Evolutionary conservation across 2,888 invertebrate species (phyloP).

Genomic region (Tenthredo notha): DNA sequence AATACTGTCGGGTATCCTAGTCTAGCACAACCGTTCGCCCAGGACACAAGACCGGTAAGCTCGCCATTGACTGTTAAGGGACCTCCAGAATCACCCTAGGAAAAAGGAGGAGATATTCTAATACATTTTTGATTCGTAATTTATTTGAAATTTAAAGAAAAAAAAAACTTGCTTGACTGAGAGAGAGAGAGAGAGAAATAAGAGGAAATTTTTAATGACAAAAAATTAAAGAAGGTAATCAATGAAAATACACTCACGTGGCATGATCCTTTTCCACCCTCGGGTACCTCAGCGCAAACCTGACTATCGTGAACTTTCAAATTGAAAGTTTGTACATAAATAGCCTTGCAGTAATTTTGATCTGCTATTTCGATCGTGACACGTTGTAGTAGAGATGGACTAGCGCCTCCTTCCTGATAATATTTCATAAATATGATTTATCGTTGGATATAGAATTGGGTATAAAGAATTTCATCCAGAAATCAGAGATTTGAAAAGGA

Average conservation of each 20-base stretch:
- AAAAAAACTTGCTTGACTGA: too few relatives aligned
- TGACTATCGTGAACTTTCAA: constrained; percentile 57
- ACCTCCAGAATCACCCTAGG: constrained; percentile 72
- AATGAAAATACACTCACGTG: constrained; percentile 59
- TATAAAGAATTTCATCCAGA: background rate
- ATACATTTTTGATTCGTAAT: background rate
- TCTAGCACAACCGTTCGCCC: constrained; percentile 68
- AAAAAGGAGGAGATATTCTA: background rate
- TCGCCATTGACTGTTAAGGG: constrained; percentile 69
- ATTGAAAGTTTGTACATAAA: constrained; percentile 71
- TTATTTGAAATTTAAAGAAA: too few relatives aligned
- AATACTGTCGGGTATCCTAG: constrained; percentile 69
- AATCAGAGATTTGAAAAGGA: background rate
- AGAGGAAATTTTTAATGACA: too few relatives aligned
- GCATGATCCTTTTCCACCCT: constrained; percentile 63
- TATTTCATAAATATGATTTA: background rate
- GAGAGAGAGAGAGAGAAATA: too few relatives aligned
- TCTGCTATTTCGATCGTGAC: constrained; percentile 81
- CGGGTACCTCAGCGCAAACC: constrained; percentile 63
- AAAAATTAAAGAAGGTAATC: background rate
- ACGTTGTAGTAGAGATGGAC: constrained; percentile 77
- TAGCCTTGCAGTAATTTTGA: constrained; percentile 78
- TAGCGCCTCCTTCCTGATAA: constrained; percentile 65
- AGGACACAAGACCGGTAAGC: constrained; percentile 71
- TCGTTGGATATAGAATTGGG: background rate